A percentile compares a stretch with the other conserved stretches of the same genome.
phyloP scores from a whole-genome alignment of 2,797 vertebrate species.

The Bovichtus diacanthus region DNA sequence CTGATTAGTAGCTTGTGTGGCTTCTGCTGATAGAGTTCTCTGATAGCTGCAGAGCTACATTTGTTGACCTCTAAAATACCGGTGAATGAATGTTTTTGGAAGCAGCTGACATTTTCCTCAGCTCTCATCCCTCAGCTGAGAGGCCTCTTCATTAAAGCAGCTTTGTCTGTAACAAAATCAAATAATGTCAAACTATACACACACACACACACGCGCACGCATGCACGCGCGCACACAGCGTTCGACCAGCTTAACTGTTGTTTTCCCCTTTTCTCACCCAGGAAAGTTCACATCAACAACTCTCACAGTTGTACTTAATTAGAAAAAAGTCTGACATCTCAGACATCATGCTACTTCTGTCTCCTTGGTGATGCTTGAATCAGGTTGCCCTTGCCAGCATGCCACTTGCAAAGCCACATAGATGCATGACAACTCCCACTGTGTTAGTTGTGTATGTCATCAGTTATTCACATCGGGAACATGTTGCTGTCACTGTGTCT shows the following conservation, averaged over 20 bases:
- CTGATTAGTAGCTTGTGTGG: conserved; percentile 67
- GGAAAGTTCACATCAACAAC: conserved; percentile 48
- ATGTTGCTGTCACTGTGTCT: conserved; percentile 63
- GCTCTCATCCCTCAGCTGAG: conserved; percentile 64
- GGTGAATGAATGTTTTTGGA: conserved; percentile 56
- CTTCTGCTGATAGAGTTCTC: conserved; percentile 59
- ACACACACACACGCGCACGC: conserved; percentile 25
- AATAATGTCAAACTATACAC: conserved; percentile 62
- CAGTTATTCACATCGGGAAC: conserved; percentile 64
- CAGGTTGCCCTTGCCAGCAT: conserved; percentile 24
- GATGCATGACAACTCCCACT: conserved; percentile 48
- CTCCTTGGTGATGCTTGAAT: conserved; percentile 43
- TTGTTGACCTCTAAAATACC: conserved; percentile 59
- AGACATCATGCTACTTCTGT: conserved; percentile 29
- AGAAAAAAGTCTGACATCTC: conserved; percentile 43
- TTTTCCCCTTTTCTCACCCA: conserved; percentile 48
- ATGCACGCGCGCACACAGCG: conserved; percentile 28
- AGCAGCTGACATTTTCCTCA: conserved; percentile 71
- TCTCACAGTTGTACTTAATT: conserved; percentile 43
- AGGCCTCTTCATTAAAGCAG: conserved; percentile 53
- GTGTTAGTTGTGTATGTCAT: conserved; percentile 50
- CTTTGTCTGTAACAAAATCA: conserved; percentile 62
- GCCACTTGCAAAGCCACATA: conserved; percentile 36
- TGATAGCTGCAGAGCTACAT: conserved; percentile 61
- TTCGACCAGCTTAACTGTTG: conserved; percentile 59